A percentile compares a stretch with the other conserved stretches of the same genome.
Evolutionary conservation across 2,113 vertebrate species (phyloP).

Genomic region (Trogon melanurus): DNA sequence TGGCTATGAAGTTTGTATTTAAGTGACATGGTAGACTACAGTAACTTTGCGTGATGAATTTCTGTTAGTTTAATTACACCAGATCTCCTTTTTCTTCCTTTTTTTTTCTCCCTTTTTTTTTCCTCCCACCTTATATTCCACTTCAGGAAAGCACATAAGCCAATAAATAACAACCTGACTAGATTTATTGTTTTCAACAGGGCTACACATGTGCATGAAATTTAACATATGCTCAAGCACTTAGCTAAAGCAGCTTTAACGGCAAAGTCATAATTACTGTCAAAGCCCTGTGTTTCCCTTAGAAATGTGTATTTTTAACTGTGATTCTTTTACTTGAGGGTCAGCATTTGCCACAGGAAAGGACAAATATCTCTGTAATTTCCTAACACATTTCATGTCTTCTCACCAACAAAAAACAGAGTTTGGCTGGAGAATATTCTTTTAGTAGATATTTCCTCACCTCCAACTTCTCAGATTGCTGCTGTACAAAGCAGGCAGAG

Average conservation of each 20-base stretch:
- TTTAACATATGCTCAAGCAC: not conserved
- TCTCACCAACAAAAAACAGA: not conserved
- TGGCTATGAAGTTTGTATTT: not conserved
- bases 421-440: not conserved
- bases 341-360: not conserved
- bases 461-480: not conserved
- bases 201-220: not conserved
- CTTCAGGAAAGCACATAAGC: not conserved
- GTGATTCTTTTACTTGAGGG: not conserved
- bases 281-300: not conserved
- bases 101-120: fast-evolving
- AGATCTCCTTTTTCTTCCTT: not conserved
- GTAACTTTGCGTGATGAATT: not conserved
- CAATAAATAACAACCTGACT: not conserved
- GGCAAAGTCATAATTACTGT: not conserved
- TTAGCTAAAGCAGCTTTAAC: not conserved
- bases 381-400: not conserved
- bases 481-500: not conserved
- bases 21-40: not conserved
- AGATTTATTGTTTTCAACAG: not conserved
- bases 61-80: not conserved
- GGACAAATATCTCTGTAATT: not conserved
- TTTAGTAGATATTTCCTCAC: not conserved
- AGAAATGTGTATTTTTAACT: not conserved
- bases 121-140: not conserved